phyloP scores from a whole-genome alignment of 2,888 invertebrate genomes.

The Diabrotica balteata region DNA sequence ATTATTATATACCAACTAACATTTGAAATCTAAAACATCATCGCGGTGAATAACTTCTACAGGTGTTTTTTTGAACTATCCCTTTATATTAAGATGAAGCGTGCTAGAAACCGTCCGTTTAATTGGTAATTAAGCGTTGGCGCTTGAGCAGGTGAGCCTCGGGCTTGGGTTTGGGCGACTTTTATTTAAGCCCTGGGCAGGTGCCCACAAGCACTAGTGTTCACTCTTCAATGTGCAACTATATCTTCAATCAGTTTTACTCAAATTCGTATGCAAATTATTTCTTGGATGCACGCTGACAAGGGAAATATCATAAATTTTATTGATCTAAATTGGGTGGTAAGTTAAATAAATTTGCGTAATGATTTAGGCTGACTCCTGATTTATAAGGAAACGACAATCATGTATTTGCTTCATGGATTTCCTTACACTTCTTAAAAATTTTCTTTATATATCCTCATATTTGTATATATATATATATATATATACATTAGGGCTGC shows the following conservation, averaged over 20 bases:
- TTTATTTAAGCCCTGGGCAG: constrained; percentile 39
- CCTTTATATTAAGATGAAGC: constrained; percentile 39
- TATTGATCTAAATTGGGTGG: no score
- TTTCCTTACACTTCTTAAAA: no score
- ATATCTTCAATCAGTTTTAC: constrained; percentile 33
- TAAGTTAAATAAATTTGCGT: no score
- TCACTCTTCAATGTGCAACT: constrained; percentile 24
- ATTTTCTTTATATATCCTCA: no score
- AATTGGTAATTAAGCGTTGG: constrained; percentile 46
- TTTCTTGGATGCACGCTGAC: constrained; percentile 1
- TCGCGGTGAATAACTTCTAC: constrained; percentile 35
- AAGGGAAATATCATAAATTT: no score
- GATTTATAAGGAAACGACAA: no score
- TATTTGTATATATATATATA: no score
- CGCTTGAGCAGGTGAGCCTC: constrained; percentile 41
- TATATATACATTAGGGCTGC: no score
- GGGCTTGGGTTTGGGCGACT: constrained; percentile 27
- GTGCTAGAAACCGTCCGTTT: constrained; percentile 39
- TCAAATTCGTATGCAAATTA: constrained; percentile 23
- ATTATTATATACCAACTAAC: constrained; percentile 11
- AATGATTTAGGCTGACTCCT: no score
- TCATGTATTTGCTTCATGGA: no score
- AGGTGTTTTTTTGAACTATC: constrained; percentile 39
- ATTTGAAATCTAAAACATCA: constrained; percentile 11
- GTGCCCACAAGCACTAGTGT: constrained; percentile 32